These are phyloP conservation scores for Syndactyla subalaris DNA, from an alignment of 2,797 vertebrate species.

Conservation along the genomic window DNA sequence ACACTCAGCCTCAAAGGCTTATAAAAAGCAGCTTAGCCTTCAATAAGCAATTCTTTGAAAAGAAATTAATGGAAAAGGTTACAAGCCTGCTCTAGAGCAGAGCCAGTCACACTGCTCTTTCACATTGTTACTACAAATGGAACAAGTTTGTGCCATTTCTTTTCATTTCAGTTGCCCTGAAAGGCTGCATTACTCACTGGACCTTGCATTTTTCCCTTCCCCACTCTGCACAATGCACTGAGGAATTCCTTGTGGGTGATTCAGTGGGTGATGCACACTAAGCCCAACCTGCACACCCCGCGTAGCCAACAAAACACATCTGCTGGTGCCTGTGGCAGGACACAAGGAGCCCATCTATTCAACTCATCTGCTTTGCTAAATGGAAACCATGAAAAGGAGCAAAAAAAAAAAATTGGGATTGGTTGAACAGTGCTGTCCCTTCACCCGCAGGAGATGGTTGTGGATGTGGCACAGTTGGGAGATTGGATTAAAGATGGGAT, in stretches of 20 bases:
- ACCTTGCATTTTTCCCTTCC: background rate
- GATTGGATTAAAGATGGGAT: background rate
- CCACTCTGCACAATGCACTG: background rate
- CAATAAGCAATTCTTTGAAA: slow-evolving; percentile 60
- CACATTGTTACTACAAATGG: slow-evolving; percentile 16
- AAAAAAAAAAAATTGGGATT: too few relatives aligned
- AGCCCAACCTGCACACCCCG: slow-evolving; percentile 12
- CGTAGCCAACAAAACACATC: background rate
- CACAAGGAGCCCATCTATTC: background rate
- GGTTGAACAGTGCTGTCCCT: background rate
- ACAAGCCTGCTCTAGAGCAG: slow-evolving; percentile 7
- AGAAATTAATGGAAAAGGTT: slow-evolving; percentile 68
- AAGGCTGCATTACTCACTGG: slow-evolving; percentile 46
- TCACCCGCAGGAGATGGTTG: accelerated
- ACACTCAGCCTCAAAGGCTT: slow-evolving; percentile 22
- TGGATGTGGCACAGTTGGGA: accelerated
- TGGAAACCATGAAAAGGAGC: background rate
- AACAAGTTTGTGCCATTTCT: slow-evolving; percentile 42
- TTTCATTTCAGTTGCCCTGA: slow-evolving; percentile 51
- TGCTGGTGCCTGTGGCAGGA: accelerated
- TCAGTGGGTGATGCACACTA: accelerated
- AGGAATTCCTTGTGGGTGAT: slow-evolving; percentile 39
- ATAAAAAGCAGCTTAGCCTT: slow-evolving; percentile 52
- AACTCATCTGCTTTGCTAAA: background rate
- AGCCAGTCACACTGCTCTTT: slow-evolving; percentile 41